A percentile compares a stretch with the other conserved stretches of the same genome.
phyloP scores from a whole-genome alignment of 2,888 invertebrate species.

The Phengaris arion region DNA sequence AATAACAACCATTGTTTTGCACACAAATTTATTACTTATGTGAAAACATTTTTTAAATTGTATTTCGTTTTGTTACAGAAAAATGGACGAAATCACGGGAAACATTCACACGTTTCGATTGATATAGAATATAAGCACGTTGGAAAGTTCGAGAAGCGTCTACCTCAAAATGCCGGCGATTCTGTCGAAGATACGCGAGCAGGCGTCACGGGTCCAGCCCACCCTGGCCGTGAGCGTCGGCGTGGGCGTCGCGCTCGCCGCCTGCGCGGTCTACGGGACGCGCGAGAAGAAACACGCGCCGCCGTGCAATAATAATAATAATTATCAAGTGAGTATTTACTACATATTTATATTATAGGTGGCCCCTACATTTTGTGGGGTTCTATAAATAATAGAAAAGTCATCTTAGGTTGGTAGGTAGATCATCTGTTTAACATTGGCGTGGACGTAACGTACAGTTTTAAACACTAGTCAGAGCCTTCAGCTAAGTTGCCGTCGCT shows the following conservation, averaged over 20 bases:
- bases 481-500: no score
- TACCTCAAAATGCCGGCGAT: constrained; percentile 42
- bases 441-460: no score
- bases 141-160: neutral
- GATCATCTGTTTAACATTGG: no score
- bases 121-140: neutral
- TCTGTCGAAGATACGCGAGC: constrained; percentile 68
- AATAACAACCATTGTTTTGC: neutral
- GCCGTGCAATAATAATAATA: constrained; percentile 67
- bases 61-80: constrained; percentile 56
- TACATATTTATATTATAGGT: no score
- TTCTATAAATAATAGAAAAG: no score
- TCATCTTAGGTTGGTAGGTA: no score
- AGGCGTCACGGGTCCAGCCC: constrained; percentile 67
- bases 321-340: constrained; percentile 62
- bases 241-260: constrained; percentile 69
- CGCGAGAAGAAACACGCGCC: constrained; percentile 64
- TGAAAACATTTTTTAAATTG: neutral
- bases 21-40: neutral
- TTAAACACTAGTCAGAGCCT: no score
- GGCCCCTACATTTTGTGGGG: no score
- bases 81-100: constrained; percentile 54
- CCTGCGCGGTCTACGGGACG: constrained; percentile 65
- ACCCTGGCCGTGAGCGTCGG: constrained; percentile 68
- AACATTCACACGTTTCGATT: constrained; percentile 37